Evolutionary conservation across 2,113 vertebrate genomes (phyloP).

Genomic region (Probosciger aterrimus): DNA sequence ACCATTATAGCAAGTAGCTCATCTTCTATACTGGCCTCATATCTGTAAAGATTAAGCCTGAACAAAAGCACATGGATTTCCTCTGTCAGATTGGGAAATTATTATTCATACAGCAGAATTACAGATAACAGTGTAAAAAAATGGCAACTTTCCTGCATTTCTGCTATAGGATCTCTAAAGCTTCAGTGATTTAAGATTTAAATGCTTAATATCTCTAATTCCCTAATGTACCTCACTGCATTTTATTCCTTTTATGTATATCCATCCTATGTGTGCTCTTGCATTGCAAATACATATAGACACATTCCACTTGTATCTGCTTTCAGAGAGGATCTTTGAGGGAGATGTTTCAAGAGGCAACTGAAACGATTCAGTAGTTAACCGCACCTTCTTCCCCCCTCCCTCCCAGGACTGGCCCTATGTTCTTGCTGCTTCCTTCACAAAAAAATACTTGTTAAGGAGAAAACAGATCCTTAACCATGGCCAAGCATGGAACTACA

Average conservation of each 20-base stretch:
- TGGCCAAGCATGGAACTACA: background rate
- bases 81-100: background rate
- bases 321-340: background rate
- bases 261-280: background rate
- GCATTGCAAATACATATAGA: background rate
- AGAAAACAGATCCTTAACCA: background rate
- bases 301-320: background rate
- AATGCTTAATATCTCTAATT: background rate
- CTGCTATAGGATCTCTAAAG: background rate
- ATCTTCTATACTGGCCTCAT: background rate
- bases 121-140: background rate
- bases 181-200: background rate
- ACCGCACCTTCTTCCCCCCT: background rate
- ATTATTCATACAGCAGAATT: conserved; percentile 7
- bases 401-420: background rate
- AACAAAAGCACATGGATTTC: background rate
- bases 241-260: background rate
- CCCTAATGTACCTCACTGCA: background rate
- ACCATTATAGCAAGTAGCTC: conserved; percentile 15
- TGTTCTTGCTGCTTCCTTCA: background rate
- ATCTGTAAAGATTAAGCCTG: conserved; percentile 21
- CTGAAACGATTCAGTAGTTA: background rate
- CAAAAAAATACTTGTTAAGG: background rate
- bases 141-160: background rate
- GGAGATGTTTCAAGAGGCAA: background rate